Percentiles rank a stretch among this genome's conserved stretches.
These are phyloP conservation scores for Drymonia ruficornis DNA, from an alignment of 2,888 invertebrate species.

Conservation along the genomic window DNA sequence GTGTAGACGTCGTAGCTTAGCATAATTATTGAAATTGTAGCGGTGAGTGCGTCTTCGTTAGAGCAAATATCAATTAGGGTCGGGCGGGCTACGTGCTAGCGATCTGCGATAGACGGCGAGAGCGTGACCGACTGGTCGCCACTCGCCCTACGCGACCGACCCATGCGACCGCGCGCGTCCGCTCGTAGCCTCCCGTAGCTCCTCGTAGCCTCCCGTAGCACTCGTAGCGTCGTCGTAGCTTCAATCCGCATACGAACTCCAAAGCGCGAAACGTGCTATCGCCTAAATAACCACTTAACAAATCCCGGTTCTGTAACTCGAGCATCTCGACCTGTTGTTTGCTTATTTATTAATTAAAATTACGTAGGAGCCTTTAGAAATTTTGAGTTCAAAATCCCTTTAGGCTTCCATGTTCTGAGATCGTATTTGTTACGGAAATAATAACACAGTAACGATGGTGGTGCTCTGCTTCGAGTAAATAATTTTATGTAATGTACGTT, in stretches of 20 bases:
- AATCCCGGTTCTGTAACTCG: constrained; percentile 49
- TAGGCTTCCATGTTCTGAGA: constrained; percentile 39
- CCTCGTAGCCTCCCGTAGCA: constrained; percentile 20
- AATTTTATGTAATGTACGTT: constrained; percentile 44
- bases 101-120: constrained; percentile 52
- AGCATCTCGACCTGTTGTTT: constrained; percentile 65
- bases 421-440: constrained; percentile 43
- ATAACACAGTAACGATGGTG: constrained; percentile 42
- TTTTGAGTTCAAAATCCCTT: constrained; percentile 49
- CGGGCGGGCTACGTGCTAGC: constrained; percentile 56
- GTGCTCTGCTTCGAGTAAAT: constrained; percentile 39
- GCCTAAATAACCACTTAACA: constrained; percentile 76
- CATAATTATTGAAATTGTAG: constrained; percentile 54
- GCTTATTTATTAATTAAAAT: constrained; percentile 72
- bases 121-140: constrained; percentile 46
- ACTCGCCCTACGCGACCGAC: constrained; percentile 15
- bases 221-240: constrained; percentile 15
- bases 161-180: constrained; percentile 25
- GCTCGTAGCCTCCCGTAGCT: constrained; percentile 31
- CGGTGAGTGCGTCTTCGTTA: constrained; percentile 62
- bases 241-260: constrained; percentile 26
- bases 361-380: constrained; percentile 50
- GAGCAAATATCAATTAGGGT: constrained; percentile 75
- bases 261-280: constrained; percentile 76
- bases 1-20: constrained; percentile 18